These are phyloP conservation scores for Phragmatobia fuliginosa DNA, from an alignment of 2,888 invertebrate species.

Conservation along the genomic window DNA sequence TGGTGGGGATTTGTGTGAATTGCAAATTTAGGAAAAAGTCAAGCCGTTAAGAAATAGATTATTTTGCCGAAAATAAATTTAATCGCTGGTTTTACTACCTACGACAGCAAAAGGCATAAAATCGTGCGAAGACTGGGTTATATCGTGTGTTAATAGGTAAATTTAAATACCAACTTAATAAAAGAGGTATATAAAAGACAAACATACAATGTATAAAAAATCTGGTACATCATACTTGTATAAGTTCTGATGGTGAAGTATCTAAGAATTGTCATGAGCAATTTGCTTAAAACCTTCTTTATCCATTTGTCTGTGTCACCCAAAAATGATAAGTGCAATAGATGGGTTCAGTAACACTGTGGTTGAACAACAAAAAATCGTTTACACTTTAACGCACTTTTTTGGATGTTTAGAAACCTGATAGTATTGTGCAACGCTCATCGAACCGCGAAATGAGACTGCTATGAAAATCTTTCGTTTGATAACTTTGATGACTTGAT, in stretches of 20 bases:
- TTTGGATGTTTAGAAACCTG: conserved; percentile 24
- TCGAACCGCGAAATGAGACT: conserved; percentile 62
- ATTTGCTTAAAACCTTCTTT: not conserved
- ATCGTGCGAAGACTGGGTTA: not conserved
- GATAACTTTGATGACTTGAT: no score
- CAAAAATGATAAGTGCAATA: not conserved
- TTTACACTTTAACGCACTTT: conserved; percentile 9
- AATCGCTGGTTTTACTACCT: no score
- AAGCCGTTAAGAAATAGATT: no score
- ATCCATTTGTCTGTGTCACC: not conserved
- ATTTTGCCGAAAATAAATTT: no score
- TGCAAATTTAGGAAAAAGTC: not conserved
- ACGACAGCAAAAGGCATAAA: not conserved
- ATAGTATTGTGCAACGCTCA: conserved; percentile 59
- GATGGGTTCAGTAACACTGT: conserved; percentile 6
- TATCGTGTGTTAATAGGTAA: not conserved
- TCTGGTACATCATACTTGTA: not conserved
- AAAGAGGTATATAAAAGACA: not conserved
- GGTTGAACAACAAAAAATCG: conserved; percentile 8
- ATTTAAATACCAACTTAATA: not conserved
- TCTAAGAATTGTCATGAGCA: not conserved
- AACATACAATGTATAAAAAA: not conserved
- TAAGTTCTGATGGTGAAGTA: not conserved
- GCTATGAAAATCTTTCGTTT: conserved; percentile 18
- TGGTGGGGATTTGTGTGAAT: not conserved